These are phyloP conservation scores for Lepus townsendii DNA, from an alignment of 2,797 vertebrate genomes.

Conservation along the genomic window DNA sequence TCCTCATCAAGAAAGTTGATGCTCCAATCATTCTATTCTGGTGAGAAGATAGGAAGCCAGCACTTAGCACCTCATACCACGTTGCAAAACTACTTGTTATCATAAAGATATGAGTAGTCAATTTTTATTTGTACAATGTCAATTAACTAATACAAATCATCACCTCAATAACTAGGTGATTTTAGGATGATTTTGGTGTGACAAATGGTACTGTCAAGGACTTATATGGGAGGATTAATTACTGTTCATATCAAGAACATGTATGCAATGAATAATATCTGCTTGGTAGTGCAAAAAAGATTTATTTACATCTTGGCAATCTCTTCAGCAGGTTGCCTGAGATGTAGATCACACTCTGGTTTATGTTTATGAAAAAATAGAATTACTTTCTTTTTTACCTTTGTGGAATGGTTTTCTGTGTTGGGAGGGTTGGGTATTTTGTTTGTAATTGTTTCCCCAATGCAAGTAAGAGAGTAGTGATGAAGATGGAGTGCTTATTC, in stretches of 20 bases:
- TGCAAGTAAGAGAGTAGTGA: background rate
- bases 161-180: background rate
- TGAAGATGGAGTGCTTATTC: background rate
- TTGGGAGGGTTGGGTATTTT: background rate
- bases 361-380: slow-evolving; percentile 2
- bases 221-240: slow-evolving; percentile 11
- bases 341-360: background rate
- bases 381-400: background rate
- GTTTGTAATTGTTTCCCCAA: slow-evolving; percentile 10
- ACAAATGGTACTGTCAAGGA: slow-evolving; percentile 5
- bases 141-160: background rate
- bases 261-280: background rate
- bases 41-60: background rate
- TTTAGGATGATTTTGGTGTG: background rate
- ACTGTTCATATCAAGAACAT: background rate
- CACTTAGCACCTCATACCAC: background rate
- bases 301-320: background rate
- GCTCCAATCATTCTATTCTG: background rate
- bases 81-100: background rate
- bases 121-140: slow-evolving; percentile 44
- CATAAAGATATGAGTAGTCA: background rate
- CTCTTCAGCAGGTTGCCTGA: background rate
- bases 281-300: background rate
- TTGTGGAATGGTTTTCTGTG: background rate
- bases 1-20: background rate